A percentile compares a stretch with the other conserved stretches of the same genome.
These are phyloP conservation scores for Axis porcinus DNA, from an alignment of 2,113 vertebrate species.

Conservation along the genomic window DNA sequence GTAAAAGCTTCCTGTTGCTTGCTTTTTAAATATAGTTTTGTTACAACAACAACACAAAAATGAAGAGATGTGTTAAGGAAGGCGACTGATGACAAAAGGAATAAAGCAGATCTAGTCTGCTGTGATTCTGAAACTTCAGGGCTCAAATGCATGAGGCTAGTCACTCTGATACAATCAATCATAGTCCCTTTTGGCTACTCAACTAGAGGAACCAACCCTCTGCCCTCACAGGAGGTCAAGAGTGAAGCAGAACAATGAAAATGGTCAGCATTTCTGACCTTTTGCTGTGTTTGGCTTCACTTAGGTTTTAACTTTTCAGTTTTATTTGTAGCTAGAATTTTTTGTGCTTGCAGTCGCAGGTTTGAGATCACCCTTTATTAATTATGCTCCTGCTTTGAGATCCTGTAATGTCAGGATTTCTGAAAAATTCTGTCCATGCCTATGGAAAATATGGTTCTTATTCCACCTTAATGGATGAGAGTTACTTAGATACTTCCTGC, in stretches of 20 bases:
- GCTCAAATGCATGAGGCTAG: not conserved
- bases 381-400: conserved; percentile 7
- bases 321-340: not conserved
- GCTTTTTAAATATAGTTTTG: conserved; percentile 81
- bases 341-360: not conserved
- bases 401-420: conserved; percentile 36
- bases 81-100: conserved; percentile 33
- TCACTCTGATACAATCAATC: fast-evolving
- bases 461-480: conserved; percentile 69
- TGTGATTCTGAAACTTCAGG: conserved; percentile 17
- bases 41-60: conserved; percentile 44
- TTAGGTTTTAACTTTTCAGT: not conserved
- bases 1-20: conserved; percentile 87
- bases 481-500: conserved; percentile 74
- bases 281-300: not conserved
- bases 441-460: conserved; percentile 67
- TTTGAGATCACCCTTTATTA: conserved; percentile 25
- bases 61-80: conserved; percentile 68
- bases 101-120: conserved; percentile 51
- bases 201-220: not conserved
- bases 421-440: conserved; percentile 23
- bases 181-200: not conserved
- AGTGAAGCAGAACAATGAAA: not conserved
- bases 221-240: not conserved
- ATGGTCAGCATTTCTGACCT: not conserved